Evolutionary conservation across 2,888 invertebrate species (phyloP).

Genomic region (Epistrophe grossulariae): DNA sequence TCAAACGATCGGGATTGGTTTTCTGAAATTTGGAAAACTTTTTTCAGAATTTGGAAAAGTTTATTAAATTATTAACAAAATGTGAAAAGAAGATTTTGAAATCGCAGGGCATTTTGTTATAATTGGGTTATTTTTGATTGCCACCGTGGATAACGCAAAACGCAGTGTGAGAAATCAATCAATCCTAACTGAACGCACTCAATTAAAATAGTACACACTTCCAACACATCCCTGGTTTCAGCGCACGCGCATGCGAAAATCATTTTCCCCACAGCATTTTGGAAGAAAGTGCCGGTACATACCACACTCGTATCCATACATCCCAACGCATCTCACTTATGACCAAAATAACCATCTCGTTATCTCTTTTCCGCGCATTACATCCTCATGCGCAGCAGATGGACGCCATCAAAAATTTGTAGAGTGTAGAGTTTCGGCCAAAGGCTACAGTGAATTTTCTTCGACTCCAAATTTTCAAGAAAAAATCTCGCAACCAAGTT

Average conservation of each 20-base stretch:
- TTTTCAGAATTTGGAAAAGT: too few relatives aligned
- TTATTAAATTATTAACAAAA: too few relatives aligned
- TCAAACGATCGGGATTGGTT: too few relatives aligned
- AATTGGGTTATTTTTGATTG: too few relatives aligned
- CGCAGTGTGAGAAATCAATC: too few relatives aligned
- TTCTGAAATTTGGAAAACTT: too few relatives aligned
- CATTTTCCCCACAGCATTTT: conserved; percentile 55
- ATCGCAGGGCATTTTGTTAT: too few relatives aligned
- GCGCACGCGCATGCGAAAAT: conserved; percentile 6
- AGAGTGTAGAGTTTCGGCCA: conserved; percentile 78
- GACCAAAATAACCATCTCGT: not conserved
- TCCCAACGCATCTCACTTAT: conserved; percentile 37
- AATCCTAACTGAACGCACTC: too few relatives aligned
- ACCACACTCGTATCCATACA: conserved; percentile 35
- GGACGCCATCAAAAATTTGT: conserved; percentile 79
- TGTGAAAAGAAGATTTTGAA: too few relatives aligned
- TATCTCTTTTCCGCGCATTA: conserved; percentile 56
- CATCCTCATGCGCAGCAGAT: conserved; percentile 78
- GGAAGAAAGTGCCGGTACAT: conserved; percentile 62
- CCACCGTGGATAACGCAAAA: too few relatives aligned
- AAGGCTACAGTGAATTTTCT: conserved; percentile 76
- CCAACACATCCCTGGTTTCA: conserved; percentile 42
- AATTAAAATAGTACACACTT: not conserved
- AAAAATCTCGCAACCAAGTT: conserved; percentile 54
- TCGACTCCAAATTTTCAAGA: conserved; percentile 69